Evolutionary conservation across 2,888 invertebrate genomes (phyloP), one percentile per base, ranked within the genome.

Genomic region (Drosophila vallismaia): DNA sequence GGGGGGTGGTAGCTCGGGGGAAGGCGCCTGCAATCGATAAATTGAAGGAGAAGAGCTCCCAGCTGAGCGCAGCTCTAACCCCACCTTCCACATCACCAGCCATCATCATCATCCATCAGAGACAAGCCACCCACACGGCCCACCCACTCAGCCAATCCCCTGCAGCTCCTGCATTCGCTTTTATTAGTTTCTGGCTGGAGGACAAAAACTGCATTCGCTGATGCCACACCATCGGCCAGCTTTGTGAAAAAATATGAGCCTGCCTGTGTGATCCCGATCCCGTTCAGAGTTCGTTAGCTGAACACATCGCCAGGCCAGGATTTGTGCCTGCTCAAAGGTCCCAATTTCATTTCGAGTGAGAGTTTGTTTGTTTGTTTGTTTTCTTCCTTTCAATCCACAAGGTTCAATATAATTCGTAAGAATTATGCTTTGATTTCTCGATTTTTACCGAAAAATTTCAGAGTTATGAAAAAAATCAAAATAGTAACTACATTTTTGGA

Each of bases 201-300:
- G 71, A 62, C 66, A 51, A 77, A 73, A 81, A 82, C 56, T 81
- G 82, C 85, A 84, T 75, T 59, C 59, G 14, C 50, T 52, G 62
- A 44, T 44, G 59, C 50, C 49, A 12, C 49, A 12, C 36, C 55
- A 46, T 46, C 44, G 63, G 36, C 36, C 36, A 48, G 63, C 72
- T 79, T 76, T 75, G 76, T 74, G 64, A 69, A 86, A 85, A 76
- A 80, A 76, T 63, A 54, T 74, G 69, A 55, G 63, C 49, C 64
- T 63, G 54, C 68, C 62, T 19, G 42, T 48, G 59, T 50, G 59
- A 66, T 50, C 56, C 38, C 31, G 52, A 59, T 52, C 58, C 46
- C 40, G 53, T 33, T 44, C 19, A 59, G 50, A 59, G 67, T 75
- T 75, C 74, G 75, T 75, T 75, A 75, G 70, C 36, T 31, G 33